Percentiles rank a stretch among this genome's conserved stretches.
Evolutionary conservation across 2,888 invertebrate genomes (phyloP).

Genomic region (Athrips mouffetella): DNA sequence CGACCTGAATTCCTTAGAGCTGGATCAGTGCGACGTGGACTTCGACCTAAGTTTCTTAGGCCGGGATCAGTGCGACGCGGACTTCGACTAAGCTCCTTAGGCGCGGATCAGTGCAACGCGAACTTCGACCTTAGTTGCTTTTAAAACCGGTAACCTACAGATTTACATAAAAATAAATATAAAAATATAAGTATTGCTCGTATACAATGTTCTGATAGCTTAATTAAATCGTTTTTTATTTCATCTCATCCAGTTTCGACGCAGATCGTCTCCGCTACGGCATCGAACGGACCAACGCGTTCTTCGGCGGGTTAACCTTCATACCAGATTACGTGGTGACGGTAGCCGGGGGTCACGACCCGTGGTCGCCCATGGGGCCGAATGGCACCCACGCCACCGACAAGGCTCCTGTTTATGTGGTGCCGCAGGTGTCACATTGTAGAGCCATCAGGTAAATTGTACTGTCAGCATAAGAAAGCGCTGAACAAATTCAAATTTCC

Average conservation of each 20-base stretch:
- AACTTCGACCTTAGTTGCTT: too few relatives aligned
- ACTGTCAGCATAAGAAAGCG: neutral
- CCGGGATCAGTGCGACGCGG: too few relatives aligned
- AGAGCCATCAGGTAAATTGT: constrained; percentile 42
- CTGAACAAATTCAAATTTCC: too few relatives aligned
- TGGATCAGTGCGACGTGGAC: too few relatives aligned
- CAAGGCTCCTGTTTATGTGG: constrained; percentile 50
- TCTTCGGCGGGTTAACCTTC: constrained; percentile 47
- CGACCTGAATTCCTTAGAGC: too few relatives aligned
- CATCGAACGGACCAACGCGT: constrained; percentile 63
- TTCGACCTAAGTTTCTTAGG: too few relatives aligned
- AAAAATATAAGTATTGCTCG: too few relatives aligned
- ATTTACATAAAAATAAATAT: too few relatives aligned
- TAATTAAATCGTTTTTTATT: neutral
- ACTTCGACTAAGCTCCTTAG: too few relatives aligned
- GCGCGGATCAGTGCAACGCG: too few relatives aligned
- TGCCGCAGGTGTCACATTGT: constrained; percentile 53
- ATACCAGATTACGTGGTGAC: constrained; percentile 57
- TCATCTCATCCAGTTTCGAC: constrained; percentile 42
- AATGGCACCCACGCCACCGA: constrained; percentile 34
- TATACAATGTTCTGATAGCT: too few relatives aligned
- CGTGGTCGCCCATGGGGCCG: constrained; percentile 61
- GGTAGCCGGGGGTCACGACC: constrained; percentile 53
- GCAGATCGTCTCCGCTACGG: constrained; percentile 47
- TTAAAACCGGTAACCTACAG: too few relatives aligned